Evolutionary conservation across 2,797 vertebrate genomes (phyloP).

Genomic region (Ammospiza maritima): DNA sequence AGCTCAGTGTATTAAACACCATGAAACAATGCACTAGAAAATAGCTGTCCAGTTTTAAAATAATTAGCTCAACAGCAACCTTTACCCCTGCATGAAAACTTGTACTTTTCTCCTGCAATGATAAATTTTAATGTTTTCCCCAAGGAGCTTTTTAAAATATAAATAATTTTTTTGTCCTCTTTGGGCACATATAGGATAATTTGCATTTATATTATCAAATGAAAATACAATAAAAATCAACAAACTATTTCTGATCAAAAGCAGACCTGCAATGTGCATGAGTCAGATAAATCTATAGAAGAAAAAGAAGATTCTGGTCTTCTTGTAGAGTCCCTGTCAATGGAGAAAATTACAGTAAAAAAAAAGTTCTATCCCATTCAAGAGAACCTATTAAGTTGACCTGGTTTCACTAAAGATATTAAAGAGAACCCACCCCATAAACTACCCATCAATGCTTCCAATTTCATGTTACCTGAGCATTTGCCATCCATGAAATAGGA

Average conservation of each 20-base stretch:
- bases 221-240: neutral
- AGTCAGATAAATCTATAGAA: neutral
- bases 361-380: neutral
- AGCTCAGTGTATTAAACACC: neutral
- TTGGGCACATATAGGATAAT: neutral
- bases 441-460: neutral
- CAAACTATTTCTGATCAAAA: neutral
- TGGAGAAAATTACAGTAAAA: neutral
- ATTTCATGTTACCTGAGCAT: neutral
- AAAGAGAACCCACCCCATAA: neutral
- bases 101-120: neutral
- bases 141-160: neutral
- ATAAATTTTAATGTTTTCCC: neutral
- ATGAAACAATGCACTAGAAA: neutral
- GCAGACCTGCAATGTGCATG: neutral
- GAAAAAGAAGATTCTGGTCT: neutral
- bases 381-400: neutral
- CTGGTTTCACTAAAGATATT: neutral
- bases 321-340: neutral
- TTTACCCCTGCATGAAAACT: neutral
- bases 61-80: neutral
- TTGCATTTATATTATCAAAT: neutral
- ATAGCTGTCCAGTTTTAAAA: slow-evolving; percentile 6
- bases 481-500: slow-evolving; percentile 6
- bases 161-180: neutral